These are phyloP conservation scores for Nannoperca australis DNA, from an alignment of 2,797 vertebrate genomes.

Conservation along the genomic window DNA sequence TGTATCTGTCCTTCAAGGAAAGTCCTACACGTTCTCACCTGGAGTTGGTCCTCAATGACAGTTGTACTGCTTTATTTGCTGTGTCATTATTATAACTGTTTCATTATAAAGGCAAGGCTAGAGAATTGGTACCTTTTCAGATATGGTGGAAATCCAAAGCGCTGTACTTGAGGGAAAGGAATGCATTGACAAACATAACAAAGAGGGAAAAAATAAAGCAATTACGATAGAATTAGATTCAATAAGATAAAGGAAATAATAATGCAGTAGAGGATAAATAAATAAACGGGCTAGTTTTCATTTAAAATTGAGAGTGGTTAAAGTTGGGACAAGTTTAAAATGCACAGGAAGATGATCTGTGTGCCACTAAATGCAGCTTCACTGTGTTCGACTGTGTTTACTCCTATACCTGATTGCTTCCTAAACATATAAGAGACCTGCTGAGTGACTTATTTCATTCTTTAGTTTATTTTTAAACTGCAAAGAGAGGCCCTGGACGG, in stretches of 20 bases:
- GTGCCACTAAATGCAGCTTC: not conserved
- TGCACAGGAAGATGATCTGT: not conserved
- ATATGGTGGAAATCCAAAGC: not conserved
- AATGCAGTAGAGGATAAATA: not conserved
- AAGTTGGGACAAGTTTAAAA: not conserved
- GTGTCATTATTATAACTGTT: slow-evolving; percentile 1
- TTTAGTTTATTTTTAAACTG: not conserved
- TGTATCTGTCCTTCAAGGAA: slow-evolving; percentile 63
- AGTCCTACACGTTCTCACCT: slow-evolving; percentile 6
- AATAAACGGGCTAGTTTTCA: not conserved
- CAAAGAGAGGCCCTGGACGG: not conserved
- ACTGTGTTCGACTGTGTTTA: not conserved
- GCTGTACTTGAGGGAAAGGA: not conserved
- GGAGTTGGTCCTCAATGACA: slow-evolving; percentile 5
- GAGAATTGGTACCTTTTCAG: slow-evolving; percentile 2
- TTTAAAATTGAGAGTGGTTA: not conserved
- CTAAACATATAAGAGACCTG: not conserved
- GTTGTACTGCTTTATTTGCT: slow-evolving; percentile 12
- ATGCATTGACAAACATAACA: not conserved
- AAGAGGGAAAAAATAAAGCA: not conserved
- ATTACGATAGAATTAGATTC: not conserved
- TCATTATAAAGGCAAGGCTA: slow-evolving; percentile 9
- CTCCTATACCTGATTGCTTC: not conserved
- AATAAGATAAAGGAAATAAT: not conserved
- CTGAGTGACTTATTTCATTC: slow-evolving; percentile 1